These are phyloP conservation scores for Agapetus fuscipes DNA, from an alignment of 2,888 invertebrate genomes.

Conservation along the genomic window DNA sequence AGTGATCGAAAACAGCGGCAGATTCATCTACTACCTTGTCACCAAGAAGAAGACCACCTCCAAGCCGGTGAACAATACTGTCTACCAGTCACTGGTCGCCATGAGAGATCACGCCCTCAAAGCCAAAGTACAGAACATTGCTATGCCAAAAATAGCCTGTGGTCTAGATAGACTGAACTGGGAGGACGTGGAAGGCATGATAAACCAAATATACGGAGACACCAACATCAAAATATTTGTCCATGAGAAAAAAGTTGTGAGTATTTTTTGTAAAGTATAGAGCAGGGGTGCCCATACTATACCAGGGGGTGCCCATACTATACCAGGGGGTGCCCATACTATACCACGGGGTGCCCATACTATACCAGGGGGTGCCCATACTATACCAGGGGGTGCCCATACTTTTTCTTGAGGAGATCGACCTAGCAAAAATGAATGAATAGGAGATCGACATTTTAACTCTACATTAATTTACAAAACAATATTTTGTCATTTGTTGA, in stretches of 20 bases:
- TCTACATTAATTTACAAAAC: no score
- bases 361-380: no score
- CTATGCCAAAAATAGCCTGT: conserved; percentile 57
- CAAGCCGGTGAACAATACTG: conserved; percentile 39
- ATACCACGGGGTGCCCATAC: no score
- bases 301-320: no score
- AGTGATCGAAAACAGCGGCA: conserved; percentile 31
- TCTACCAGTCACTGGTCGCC: conserved; percentile 34
- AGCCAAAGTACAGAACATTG: conserved; percentile 42
- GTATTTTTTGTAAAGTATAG: neutral
- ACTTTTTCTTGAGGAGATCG: no score
- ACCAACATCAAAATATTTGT: conserved; percentile 29
- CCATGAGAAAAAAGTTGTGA: neutral
- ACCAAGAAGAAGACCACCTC: conserved; percentile 45
- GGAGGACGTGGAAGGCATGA: conserved; percentile 42
- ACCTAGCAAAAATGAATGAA: no score
- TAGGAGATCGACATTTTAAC: neutral
- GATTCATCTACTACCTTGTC: conserved; percentile 50
- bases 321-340: no score
- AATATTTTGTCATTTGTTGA: no score
- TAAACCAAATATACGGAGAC: conserved; percentile 41
- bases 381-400: no score
- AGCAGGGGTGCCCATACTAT: no score
- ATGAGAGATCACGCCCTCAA: conserved; percentile 35
- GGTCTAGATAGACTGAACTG: conserved; percentile 57